Conservation (phyloP, 2,113 vertebrate species). For the Tragelaphus buxtoni region DNA sequence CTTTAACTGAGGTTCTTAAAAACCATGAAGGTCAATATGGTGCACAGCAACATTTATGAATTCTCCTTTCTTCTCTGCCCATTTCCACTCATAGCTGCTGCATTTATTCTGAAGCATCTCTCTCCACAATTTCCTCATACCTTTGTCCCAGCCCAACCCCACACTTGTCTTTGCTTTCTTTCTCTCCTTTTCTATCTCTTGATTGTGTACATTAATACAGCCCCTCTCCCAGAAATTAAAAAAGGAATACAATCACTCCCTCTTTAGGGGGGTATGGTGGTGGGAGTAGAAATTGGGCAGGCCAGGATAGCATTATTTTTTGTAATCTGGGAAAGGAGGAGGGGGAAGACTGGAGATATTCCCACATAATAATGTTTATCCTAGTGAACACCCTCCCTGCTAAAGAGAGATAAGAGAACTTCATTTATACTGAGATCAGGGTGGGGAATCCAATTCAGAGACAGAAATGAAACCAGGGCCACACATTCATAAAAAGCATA, state of each 20-base stretch:
- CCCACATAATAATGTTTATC: neutral
- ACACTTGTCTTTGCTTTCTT: neutral
- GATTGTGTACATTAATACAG: neutral
- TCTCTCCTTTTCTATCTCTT: neutral
- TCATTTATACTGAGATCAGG: neutral
- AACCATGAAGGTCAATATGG: neutral
- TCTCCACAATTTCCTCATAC: neutral
- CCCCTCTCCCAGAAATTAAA: neutral
- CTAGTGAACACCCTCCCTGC: neutral
- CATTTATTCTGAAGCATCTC: neutral
- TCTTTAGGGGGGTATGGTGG: neutral
- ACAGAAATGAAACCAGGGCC: neutral
- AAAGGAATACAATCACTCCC: neutral
- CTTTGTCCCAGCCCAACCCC: neutral
- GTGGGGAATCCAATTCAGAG: neutral
- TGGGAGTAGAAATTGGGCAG: neutral
- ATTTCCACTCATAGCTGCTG: rapidly evolving
- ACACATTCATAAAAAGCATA: neutral
- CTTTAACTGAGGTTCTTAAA: neutral
- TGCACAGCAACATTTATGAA: neutral
- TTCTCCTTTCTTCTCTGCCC: neutral
- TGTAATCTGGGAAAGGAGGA: neutral
- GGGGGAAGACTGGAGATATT: neutral
- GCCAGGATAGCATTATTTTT: neutral
- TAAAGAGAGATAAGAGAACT: neutral